Evolutionary conservation across 2,888 invertebrate species (phyloP), one percentile per base, ranked within the genome.

Genomic region (Petrolisthes cinctipes): DNA sequence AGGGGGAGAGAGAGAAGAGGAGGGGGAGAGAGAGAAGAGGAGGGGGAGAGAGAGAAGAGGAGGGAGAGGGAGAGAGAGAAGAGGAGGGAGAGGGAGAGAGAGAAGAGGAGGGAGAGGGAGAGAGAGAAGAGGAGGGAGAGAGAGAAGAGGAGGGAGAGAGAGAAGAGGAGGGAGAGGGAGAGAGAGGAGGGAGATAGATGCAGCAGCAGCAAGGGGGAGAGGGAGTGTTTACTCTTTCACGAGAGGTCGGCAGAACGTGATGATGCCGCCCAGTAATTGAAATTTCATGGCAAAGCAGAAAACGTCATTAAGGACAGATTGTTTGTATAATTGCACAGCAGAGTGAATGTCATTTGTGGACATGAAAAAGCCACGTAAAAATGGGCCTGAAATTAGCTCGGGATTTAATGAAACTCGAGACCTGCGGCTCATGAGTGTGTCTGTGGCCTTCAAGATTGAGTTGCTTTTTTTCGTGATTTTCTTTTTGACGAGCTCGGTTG

Each of bases 221-320:
- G 17, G 11, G 9, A 17, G 61, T 61, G 61, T 61, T 61, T 61
- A 17, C 61, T 61, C 61, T 61, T 61, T 61, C 61, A 61, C 61
- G 61, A 17, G 61, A 61, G 61, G 61, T 61, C 61, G 61, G 17
- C 61, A 3, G 61, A 11, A 11, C 61, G 61, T 61, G 61, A 61
- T 79, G 54, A 79, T 79, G 78, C 54, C 20, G 54, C 54, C 78
- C 53, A 79, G 78, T 79, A 79, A 79, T 79, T 79, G 78, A 79
- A 79, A 79, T 79, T 79, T 79, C 78, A 79, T 79, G 78, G 78
- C 53, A 54, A 54, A 79, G 53, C 78, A 79, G 78, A 79, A 79
- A 51, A 54, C 17, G 78, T 53, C n/a, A 79, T 79, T 79, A 54
- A 20, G 78, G 78, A 17, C 54, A 54, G 54, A 51, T 79, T 51